Percentiles rank a stretch among this genome's conserved stretches.
Evolutionary conservation across 2,113 vertebrate genomes (phyloP).

Genomic region (Glaucomys volans): DNA sequence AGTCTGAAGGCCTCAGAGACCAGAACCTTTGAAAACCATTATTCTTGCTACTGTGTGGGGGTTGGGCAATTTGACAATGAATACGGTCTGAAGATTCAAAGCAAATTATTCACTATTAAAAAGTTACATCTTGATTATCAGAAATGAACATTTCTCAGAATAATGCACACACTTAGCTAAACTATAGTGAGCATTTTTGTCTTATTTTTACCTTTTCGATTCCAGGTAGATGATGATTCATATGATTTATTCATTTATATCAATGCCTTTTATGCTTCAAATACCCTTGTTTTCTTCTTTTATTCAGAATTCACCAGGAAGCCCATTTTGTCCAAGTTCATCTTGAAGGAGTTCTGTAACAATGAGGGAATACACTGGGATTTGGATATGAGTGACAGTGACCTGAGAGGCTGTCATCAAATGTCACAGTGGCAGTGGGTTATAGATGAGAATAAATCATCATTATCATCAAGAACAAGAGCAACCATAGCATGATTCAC

Average conservation of each 20-base stretch:
- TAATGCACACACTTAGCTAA: not conserved
- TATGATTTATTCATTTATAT: not conserved
- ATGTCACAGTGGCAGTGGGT: not conserved
- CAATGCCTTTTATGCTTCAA: not conserved
- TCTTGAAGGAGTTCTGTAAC: not conserved
- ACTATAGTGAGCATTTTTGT: not conserved
- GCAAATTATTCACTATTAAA: not conserved
- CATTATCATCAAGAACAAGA: not conserved
- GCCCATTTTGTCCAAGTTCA: not conserved
- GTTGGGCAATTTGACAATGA: not conserved
- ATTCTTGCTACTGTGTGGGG: not conserved
- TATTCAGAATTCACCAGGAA: not conserved
- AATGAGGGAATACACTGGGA: not conserved
- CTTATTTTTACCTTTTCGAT: constrained; percentile 1
- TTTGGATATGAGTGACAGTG: too few relatives aligned
- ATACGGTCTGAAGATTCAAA: not conserved
- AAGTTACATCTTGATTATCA: not conserved
- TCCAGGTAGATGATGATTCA: not conserved
- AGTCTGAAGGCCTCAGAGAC: not conserved
- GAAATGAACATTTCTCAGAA: not conserved
- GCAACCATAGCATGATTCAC: not conserved
- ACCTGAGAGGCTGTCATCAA: not conserved
- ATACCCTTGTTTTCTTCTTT: constrained; percentile 6
- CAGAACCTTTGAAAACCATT: not conserved
- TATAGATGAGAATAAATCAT: not conserved